Evolutionary conservation across 2,113 vertebrate genomes (phyloP).

Genomic region (Pygoscelis antarcticus): DNA sequence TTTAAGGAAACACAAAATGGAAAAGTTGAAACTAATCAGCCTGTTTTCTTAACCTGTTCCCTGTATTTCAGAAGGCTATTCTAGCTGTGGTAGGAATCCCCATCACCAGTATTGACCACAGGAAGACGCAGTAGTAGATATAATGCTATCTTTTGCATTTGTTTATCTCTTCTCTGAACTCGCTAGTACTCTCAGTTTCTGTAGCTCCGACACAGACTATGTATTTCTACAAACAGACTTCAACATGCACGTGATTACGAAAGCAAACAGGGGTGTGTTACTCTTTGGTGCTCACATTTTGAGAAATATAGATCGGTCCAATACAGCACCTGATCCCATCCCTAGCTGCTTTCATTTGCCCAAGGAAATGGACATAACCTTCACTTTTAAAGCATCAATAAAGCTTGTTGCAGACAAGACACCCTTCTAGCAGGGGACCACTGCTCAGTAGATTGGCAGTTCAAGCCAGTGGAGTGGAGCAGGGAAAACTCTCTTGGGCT

Average conservation of each 20-base stretch:
- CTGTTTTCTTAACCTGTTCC: neutral
- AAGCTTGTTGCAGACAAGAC: constrained; percentile 70
- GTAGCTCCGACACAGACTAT: neutral
- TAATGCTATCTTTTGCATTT: neutral
- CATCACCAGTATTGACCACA: neutral
- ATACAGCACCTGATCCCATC: constrained; percentile 77
- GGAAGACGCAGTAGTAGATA: fast-evolving
- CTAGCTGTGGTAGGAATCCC: neutral
- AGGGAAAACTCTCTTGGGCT: constrained; percentile 48
- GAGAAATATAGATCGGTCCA: constrained; percentile 52
- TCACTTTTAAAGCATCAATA: constrained; percentile 76
- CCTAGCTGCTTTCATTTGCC: constrained; percentile 73
- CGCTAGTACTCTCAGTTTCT: neutral
- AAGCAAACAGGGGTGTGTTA: neutral
- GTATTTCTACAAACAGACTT: neutral
- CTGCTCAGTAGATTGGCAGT: constrained; percentile 41
- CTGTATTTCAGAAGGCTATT: neutral
- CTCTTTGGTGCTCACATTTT: neutral
- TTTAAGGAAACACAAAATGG: neutral
- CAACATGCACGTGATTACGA: neutral
- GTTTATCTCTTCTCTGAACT: neutral
- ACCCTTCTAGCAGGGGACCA: constrained; percentile 13
- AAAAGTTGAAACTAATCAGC: neutral
- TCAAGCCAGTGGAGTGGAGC: constrained; percentile 58
- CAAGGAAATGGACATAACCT: constrained; percentile 79